Evolutionary conservation across 2,797 vertebrate genomes (phyloP), one percentile per base, ranked within the genome.

Genomic region (Mus minutoides): DNA sequence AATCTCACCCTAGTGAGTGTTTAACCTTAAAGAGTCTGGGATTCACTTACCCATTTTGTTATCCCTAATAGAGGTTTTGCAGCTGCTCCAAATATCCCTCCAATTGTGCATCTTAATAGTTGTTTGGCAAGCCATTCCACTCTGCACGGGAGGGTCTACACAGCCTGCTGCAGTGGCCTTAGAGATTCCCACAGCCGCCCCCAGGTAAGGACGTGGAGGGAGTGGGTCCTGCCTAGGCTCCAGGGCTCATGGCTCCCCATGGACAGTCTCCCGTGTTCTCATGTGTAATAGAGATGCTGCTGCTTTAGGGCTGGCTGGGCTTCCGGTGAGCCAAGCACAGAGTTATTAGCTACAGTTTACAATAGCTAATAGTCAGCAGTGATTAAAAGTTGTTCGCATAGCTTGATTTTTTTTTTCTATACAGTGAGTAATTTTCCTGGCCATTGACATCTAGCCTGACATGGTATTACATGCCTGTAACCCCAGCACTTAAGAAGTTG

Each of bases 21-120:
- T 96, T 93, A 96, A 96, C 94, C 97, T 96, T 92, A 71, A 95
- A 95, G 96, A 86, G 79, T 82, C 37, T 58, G 91, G 75, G 90
- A 76, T 54, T 82, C 88, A 58, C 88, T 93, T 49, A 76, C 92
- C 77, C 80, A 11, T 86, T 85, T 82, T 82, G 79, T 96, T 87
- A 26, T 58, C 67, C 60, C 64, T 95, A 88, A 77, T 91, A 46
- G 90, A 78, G 88, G 19, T 46, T 91, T 86, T 64, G 87, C 95
- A 92, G 67, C 96, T 96, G 95, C 94, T 92, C 93, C 92, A 93
- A 56, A 62, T 24, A 60, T 21, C 75, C 94, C 88, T 90, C 58
- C 34, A 4, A 34, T 87, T 67, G 43, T 84, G 60, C 22, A 1
- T 58, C 73, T 11, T 54, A 46, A 86, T 62, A 54, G 94, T 54